Evolutionary conservation across 2,113 vertebrate genomes (phyloP), one percentile per base, ranked within the genome.

Genomic region (Otis tarda): DNA sequence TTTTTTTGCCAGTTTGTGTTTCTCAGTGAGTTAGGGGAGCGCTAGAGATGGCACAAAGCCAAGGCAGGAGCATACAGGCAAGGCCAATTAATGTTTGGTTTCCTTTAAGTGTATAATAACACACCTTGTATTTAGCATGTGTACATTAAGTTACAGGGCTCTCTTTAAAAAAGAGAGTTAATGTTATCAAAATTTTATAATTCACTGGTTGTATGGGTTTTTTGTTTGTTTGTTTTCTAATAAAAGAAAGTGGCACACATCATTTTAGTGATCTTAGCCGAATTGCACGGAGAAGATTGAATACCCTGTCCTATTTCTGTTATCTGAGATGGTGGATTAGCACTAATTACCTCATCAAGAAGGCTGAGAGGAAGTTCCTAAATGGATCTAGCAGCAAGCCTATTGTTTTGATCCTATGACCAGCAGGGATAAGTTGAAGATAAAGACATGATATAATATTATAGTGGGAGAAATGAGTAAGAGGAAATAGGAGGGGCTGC

Each of bases 341-440:
- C 45, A 24, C 87, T 90, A 83, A 94, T 93, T 93, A 56, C 67
- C 77, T 83, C 60, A 10, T 95, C 75, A 80, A 77, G 82, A 83
- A 74, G 41, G 43, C 79, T 28, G 19, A 91, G 49, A 93, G 95
- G 95, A 96, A 95, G 83, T 95, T 76, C 37, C 78, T 80, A 37
- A 93, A 67, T 67, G 86, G 49, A 82, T 69, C 83, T 89, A 78
- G 80, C 76, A 89, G 86, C 86, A 90, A 53, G 94, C 73, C 89
- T 84, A 92, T 96, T 92, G 95, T 97, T 97, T 95, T 93, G 95
- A 95, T 93, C 64, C 22, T 81, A 5, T 94, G 90, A 86, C 88
- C 57, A 93, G 28, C 5, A 1, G 56, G 90, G 69, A 74, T 79
- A 71, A 65, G 41, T 77, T 65, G 39, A 31, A 89, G 76, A 90